phyloP scores from a whole-genome alignment of 1,140 invertebrate genomes.

The Drosophila pruinosa region DNA sequence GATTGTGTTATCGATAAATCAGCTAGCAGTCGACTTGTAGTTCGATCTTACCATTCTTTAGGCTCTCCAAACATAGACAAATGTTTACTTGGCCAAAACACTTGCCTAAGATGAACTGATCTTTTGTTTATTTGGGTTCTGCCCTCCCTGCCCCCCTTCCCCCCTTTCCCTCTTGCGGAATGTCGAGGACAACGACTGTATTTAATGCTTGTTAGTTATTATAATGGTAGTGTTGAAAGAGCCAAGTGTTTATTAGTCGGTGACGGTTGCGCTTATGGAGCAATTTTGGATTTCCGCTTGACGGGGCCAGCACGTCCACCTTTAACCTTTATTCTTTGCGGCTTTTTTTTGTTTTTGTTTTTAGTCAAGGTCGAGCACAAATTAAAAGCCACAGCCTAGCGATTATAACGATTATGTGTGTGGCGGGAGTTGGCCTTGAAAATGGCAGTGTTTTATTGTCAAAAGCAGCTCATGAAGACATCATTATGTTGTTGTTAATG shows the following conservation, averaged over 20 bases:
- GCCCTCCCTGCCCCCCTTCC: no score
- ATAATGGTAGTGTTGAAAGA: constrained; percentile 7
- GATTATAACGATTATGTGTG: background rate
- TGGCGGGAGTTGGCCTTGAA: background rate
- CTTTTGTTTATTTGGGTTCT: background rate
- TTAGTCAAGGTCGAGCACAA: constrained; percentile 15
- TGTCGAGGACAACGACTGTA: constrained; percentile 9
- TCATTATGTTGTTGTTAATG: background rate
- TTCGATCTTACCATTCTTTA: no score
- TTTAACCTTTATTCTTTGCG: constrained; percentile 26
- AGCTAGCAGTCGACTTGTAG: no score
- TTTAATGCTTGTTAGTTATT: constrained; percentile 19
- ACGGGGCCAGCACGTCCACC: constrained; percentile 6
- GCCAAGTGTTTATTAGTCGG: constrained; percentile 16
- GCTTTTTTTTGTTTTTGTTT: constrained; percentile 4
- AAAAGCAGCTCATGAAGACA: background rate
- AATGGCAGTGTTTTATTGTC: no score
- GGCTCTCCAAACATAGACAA: no score
- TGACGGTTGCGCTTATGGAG: background rate
- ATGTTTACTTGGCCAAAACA: background rate
- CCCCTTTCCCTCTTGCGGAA: background rate
- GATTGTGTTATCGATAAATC: no score
- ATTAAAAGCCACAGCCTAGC: constrained; percentile 1
- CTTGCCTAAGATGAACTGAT: background rate
- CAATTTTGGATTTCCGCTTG: constrained; percentile 18